Evolutionary conservation across 2,113 vertebrate genomes (phyloP).

Genomic region (Erythrocercus mccallii): DNA sequence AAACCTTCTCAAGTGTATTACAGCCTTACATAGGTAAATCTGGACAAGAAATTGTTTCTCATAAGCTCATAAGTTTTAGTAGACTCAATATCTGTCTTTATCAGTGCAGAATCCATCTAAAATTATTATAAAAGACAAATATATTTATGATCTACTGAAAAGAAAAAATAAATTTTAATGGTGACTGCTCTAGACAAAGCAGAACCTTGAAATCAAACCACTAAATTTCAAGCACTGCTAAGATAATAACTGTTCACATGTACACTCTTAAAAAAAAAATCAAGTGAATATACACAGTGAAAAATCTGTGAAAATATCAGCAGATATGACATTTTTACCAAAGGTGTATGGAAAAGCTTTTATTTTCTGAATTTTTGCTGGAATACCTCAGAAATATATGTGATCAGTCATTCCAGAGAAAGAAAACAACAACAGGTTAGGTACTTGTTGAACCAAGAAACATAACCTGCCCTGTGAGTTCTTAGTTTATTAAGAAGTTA

Average conservation of each 20-base stretch:
- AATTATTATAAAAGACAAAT: not conserved
- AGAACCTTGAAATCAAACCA: not conserved
- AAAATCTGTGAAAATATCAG: not conserved
- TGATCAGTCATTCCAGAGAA: not conserved
- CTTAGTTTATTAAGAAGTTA: not conserved
- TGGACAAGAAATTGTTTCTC: not conserved
- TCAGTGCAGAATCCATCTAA: not conserved
- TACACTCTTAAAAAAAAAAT: not conserved
- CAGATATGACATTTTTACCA: not conserved
- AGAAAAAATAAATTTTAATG: not conserved
- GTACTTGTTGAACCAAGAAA: conserved; percentile 3
- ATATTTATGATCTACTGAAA: not conserved
- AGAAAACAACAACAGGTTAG: not conserved
- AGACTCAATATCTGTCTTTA: not conserved
- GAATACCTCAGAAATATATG: not conserved
- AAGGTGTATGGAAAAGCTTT: not conserved
- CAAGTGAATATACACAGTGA: not conserved
- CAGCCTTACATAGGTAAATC: not conserved
- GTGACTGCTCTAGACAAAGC: not conserved
- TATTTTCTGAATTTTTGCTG: not conserved
- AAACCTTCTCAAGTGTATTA: not conserved
- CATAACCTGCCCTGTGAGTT: not conserved
- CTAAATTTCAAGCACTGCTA: not conserved
- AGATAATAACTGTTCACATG: not conserved
- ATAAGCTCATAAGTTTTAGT: not conserved